These are phyloP conservation scores for Apoda limacodes DNA, from an alignment of 2,888 invertebrate species.

Conservation along the genomic window DNA sequence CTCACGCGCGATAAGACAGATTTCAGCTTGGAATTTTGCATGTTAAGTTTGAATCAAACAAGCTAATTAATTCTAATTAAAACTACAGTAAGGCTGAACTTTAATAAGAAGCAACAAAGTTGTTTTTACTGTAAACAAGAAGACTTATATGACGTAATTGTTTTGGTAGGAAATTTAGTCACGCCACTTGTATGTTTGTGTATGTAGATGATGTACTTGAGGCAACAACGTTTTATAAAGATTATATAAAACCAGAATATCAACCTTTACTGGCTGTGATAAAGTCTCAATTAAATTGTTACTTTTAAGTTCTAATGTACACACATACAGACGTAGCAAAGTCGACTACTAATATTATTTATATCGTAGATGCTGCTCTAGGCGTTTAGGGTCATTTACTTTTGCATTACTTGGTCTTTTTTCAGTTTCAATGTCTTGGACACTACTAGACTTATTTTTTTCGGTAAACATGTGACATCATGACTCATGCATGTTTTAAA, in stretches of 20 bases:
- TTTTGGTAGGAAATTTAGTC: constrained; percentile 45
- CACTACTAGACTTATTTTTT: no score
- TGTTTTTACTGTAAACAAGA: constrained; percentile 30
- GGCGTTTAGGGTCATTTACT: constrained; percentile 56
- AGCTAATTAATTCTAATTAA: constrained; percentile 45
- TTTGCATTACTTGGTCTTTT: constrained; percentile 34
- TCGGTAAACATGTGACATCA: no score
- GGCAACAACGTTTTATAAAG: constrained; percentile 9
- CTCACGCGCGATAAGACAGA: constrained; percentile 28
- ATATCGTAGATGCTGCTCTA: constrained; percentile 43
- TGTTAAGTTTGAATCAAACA: constrained; percentile 33
- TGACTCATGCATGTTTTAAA: no score
- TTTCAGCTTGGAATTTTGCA: constrained; percentile 30
- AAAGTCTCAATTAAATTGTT: constrained; percentile 25
- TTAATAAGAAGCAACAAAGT: constrained; percentile 31
- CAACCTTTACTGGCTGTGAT: constrained; percentile 25
- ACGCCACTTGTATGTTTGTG: constrained; percentile 50
- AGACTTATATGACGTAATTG: constrained; percentile 36
- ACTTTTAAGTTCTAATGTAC: constrained; percentile 17
- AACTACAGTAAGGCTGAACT: constrained; percentile 34
- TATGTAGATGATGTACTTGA: constrained; percentile 25
- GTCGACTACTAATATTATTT: constrained; percentile 51
- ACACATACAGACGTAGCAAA: constrained; percentile 28
- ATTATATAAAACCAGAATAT: constrained; percentile 22
- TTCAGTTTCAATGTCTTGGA: constrained; percentile 30